Conservation (phyloP, 2,113 vertebrate genomes). For the Nothocercus nigrocapillus region DNA sequence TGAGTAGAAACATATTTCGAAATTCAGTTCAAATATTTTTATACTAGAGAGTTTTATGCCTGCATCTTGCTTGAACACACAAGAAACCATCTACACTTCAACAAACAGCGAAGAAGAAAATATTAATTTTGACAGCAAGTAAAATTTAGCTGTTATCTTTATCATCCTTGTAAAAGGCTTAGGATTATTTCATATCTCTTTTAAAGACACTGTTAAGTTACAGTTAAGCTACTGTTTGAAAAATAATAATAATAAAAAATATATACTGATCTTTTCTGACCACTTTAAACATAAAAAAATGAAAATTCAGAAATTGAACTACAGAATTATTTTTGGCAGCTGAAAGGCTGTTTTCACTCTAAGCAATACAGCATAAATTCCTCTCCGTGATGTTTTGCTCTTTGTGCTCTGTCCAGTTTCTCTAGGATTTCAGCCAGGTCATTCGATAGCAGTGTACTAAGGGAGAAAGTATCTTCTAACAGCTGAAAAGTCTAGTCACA, state of each 20-base stretch:
- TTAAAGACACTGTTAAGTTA: not conserved
- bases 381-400: not conserved
- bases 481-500: not conserved
- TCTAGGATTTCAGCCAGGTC: slow-evolving; percentile 35
- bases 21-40: not conserved
- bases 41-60: not conserved
- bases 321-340: not conserved
- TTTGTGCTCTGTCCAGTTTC: not conserved
- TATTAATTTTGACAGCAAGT: not conserved
- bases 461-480: not conserved
- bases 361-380: not conserved
- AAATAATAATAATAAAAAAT: not conserved
- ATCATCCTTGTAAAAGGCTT: not conserved
- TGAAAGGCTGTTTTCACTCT: not conserved
- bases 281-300: rapidly evolving
- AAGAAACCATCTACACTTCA: not conserved
- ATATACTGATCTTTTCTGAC: not conserved
- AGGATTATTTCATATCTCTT: not conserved
- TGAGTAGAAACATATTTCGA: not conserved
- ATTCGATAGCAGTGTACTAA: not conserved
- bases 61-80: not conserved
- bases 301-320: not conserved
- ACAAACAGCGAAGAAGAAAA: not conserved
- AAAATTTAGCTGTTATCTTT: not conserved
- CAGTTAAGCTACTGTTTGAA: not conserved